Conservation (phyloP, 2,888 invertebrate genomes). For the Isotomurus palustris region DNA sequence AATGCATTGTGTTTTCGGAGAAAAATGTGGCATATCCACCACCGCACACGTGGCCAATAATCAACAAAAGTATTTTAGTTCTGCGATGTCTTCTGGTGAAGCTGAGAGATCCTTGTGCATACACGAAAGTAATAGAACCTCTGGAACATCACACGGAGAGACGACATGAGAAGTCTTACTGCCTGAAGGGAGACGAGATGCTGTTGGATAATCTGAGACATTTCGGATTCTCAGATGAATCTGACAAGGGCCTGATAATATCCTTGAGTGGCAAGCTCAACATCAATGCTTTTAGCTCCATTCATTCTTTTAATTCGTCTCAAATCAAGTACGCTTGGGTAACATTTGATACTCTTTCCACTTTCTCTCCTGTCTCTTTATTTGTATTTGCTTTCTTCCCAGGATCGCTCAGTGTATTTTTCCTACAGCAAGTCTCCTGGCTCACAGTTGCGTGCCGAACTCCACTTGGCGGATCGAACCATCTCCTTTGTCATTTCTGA, state of each 20-base stretch:
- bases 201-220: constrained; percentile 30
- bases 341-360: no score
- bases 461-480: constrained; percentile 29
- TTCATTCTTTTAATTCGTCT: constrained; percentile 7
- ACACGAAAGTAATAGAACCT: constrained; percentile 27
- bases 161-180: constrained; percentile 28
- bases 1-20: constrained; percentile 31
- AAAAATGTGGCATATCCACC: constrained; percentile 30
- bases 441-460: constrained; percentile 37
- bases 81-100: constrained; percentile 35
- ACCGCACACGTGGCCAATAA: constrained; percentile 30
- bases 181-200: constrained; percentile 33
- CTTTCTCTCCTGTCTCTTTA: no score
- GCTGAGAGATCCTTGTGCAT: constrained; percentile 19
- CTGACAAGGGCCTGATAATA: constrained; percentile 10
- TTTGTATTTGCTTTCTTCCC: not conserved
- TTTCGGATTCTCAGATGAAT: constrained; percentile 1
- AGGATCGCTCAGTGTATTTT: constrained; percentile 35
- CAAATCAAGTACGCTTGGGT: no score
- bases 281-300: constrained; percentile 36
- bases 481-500: not conserved
- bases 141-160: constrained; percentile 36
- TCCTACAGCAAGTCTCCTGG: constrained; percentile 19
- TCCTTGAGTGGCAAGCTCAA: constrained; percentile 37
- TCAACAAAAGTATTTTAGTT: constrained; percentile 37